Conservation (phyloP, 1,140 invertebrate species). For the Macrobrachium nipponense region DNA sequence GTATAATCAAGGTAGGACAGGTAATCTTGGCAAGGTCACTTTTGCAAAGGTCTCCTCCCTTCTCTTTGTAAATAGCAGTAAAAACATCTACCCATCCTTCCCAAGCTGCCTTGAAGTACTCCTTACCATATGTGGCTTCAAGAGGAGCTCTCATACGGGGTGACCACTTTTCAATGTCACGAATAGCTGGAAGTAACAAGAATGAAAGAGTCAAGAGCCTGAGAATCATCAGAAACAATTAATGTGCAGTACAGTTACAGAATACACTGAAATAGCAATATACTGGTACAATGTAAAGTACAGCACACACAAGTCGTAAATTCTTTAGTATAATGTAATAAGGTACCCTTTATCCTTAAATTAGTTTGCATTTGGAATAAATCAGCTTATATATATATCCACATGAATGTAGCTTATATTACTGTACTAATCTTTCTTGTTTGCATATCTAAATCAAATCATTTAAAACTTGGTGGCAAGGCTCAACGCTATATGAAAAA, state of each 20-base stretch:
- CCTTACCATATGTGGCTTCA: conserved; percentile 80
- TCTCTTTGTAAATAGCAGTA: conserved; percentile 72
- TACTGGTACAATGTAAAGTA: too few relatives aligned
- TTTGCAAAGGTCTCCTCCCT: conserved; percentile 80
- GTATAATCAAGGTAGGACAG: conserved; percentile 69
- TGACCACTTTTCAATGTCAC: conserved; percentile 84
- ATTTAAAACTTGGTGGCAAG: too few relatives aligned
- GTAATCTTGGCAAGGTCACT: conserved; percentile 72
- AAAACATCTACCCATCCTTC: conserved; percentile 79
- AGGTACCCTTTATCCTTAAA: too few relatives aligned
- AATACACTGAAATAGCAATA: too few relatives aligned
- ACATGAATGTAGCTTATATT: too few relatives aligned
- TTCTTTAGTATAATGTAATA: too few relatives aligned
- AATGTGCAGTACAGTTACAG: neutral
- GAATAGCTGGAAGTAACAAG: conserved; percentile 68
- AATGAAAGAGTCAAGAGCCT: neutral
- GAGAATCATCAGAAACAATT: neutral
- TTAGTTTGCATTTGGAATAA: too few relatives aligned
- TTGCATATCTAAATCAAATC: too few relatives aligned
- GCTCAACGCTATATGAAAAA: too few relatives aligned
- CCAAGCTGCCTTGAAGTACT: conserved; percentile 80
- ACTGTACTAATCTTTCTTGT: too few relatives aligned
- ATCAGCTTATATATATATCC: too few relatives aligned
- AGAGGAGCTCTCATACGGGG: conserved; percentile 80
- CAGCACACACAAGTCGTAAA: too few relatives aligned